These are phyloP conservation scores for Hypsibius dujardini DNA, from an alignment of 1,140 invertebrate species.

Conservation along the genomic window DNA sequence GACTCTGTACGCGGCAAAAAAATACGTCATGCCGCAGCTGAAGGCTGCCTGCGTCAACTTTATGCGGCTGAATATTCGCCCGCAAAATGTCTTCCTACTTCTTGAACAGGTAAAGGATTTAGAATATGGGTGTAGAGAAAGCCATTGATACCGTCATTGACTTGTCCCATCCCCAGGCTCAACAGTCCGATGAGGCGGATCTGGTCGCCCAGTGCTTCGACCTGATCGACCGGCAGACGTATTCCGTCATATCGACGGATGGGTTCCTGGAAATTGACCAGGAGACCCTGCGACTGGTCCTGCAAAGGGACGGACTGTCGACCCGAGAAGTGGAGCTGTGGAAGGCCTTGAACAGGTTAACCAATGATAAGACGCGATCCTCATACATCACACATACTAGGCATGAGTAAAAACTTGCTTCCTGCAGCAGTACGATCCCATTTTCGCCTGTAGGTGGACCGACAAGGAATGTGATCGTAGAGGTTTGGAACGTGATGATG, in stretches of 20 bases:
- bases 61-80: constrained; percentile 71
- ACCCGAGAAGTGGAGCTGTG: constrained; percentile 41
- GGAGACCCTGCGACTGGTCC: constrained; percentile 56
- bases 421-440: no score
- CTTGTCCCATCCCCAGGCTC: constrained; percentile 34
- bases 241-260: constrained; percentile 59
- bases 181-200: constrained; percentile 61
- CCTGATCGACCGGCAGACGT: constrained; percentile 66
- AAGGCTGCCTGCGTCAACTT: constrained; percentile 73
- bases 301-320: constrained; percentile 60
- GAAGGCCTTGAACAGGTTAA: constrained; percentile 50
- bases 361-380: constrained; percentile 65
- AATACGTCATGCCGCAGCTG: constrained; percentile 76
- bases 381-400: constrained; percentile 60
- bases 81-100: constrained; percentile 74
- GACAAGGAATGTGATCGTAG: constrained; percentile 58
- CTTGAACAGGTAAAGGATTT: constrained; percentile 46
- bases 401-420: not conserved
- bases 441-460: constrained; percentile 49
- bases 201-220: constrained; percentile 61
- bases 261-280: constrained; percentile 71
- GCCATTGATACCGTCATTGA: not conserved
- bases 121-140: no score
- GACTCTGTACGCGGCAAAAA: constrained; percentile 74
- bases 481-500: constrained; percentile 50